Conservation (phyloP, 2,113 vertebrate genomes). For the Arvicanthis niloticus region DNA sequence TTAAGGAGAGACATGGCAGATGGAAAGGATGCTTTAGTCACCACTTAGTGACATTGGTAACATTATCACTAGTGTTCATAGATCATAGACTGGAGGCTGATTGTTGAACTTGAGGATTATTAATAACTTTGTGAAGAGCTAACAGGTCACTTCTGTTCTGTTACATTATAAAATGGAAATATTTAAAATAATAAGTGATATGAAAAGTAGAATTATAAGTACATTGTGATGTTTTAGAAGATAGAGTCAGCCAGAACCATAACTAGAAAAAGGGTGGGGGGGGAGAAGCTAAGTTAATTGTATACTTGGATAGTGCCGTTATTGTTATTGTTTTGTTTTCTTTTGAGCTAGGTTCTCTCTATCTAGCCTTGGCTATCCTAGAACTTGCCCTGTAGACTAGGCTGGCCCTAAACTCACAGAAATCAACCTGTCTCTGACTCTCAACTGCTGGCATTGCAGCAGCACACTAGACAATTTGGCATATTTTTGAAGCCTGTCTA, state of each 20-base stretch:
- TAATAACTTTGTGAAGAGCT: not conserved
- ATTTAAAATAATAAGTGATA: slow-evolving; percentile 41
- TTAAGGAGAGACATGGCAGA: not conserved
- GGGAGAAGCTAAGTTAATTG: not conserved
- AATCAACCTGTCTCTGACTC: not conserved
- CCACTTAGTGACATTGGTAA: not conserved
- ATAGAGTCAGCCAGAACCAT: not conserved
- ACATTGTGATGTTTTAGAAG: not conserved
- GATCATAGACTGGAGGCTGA: not conserved
- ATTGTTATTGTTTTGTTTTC: not conserved
- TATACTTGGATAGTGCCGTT: not conserved
- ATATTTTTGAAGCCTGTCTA: not conserved
- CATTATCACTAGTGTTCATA: no score
- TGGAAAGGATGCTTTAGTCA: not conserved
- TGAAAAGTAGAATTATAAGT: not conserved
- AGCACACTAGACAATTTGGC: not conserved
- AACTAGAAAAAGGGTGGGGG: not conserved
- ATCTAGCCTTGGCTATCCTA: not conserved
- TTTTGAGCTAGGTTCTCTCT: not conserved
- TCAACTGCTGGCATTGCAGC: no score
- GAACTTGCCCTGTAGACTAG: not conserved
- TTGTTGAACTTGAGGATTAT: not conserved
- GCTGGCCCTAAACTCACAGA: not conserved
- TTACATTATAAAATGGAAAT: not conserved
- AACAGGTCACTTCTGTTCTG: slow-evolving; percentile 35